Base-by-base conservation (phyloP, 2,888 invertebrate species). In the Stegophylla sp. region DNA sequence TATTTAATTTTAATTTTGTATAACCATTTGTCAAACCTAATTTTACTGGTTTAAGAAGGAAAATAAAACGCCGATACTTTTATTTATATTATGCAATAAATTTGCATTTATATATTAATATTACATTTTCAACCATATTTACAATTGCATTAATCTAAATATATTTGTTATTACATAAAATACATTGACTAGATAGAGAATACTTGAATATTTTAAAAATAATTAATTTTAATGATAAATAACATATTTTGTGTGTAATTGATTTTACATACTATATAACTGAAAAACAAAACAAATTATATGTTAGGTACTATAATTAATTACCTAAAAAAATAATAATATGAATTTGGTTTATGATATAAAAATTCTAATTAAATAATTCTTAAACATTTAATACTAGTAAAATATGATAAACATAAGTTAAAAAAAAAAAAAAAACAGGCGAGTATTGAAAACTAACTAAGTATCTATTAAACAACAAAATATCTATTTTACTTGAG, bases 141-240 rank as follows among this genome's bases (percentile, higher is more conserved):
- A 72, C 72, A 72, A 59, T 72, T 3, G 1, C 26, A 45, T 43
- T 43, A 17, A 59, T 75, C 41, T 74, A 63, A 26, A 23, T 59
- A 48, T 61, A 63, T 28, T 28, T 10, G 17, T n/a, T 61, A 48
- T 63, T 64, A 34, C 51, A 64, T 64, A 51, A 75, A 76, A 66
- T 64, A 76, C 64, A 66, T 76, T 76, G 76, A 76, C 76, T 76
- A 76, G 76, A 76, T 76, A 53, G 53, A 76, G 66, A 76, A 53
- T 66, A 56, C 17, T 41, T 53, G 23, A 74, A 63, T 48, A 63
- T 15, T 48, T n/a, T 63, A 61, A 64, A 74, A 74, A 63, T 23
- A 59, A 71, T 51, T 53, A 71, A 74, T 63, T 48, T 48, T 45
- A 26, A 64, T 74, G 48, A 74, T 45, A 61, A 13, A 45, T 13